Conservation (phyloP, 1,140 invertebrate genomes). For the Drosophila teissieri region DNA sequence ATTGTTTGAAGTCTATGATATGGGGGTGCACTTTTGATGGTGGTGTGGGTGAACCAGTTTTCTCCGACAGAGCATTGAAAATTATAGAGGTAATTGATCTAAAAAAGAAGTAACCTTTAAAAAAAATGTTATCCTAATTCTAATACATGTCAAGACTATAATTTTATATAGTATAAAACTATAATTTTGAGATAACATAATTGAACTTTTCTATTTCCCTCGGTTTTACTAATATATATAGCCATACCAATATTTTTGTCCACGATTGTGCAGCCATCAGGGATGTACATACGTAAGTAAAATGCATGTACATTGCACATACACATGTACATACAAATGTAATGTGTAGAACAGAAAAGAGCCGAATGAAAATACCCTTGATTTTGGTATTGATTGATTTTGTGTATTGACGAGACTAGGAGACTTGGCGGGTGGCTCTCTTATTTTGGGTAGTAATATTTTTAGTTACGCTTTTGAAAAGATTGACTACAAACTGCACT, state of each 20-base stretch:
- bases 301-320: constrained; percentile 19
- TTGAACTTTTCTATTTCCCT: background rate
- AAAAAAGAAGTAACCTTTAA: background rate
- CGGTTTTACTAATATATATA: background rate
- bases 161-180: background rate
- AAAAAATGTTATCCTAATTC: background rate
- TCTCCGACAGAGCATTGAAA: background rate
- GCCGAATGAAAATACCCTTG: constrained; percentile 28
- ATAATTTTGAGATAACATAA: background rate
- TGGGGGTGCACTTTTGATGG: constrained; percentile 25
- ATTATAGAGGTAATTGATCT: background rate
- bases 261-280: constrained; percentile 13
- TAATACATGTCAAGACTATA: background rate
- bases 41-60: constrained; percentile 39
- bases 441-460: background rate
- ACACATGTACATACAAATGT: constrained; percentile 11
- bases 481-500: background rate
- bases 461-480: background rate
- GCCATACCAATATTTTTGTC: constrained; percentile 15
- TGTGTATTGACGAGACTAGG: background rate
- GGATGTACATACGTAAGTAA: constrained; percentile 34
- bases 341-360: constrained; percentile 4
- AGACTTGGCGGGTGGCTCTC: background rate
- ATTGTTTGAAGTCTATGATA: constrained; percentile 14
- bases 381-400: constrained; percentile 16